A percentile compares a stretch with the other conserved stretches of the same genome.
These are phyloP conservation scores for Dugesia japonica DNA, from an alignment of 2,888 invertebrate genomes.

Conservation along the genomic window DNA sequence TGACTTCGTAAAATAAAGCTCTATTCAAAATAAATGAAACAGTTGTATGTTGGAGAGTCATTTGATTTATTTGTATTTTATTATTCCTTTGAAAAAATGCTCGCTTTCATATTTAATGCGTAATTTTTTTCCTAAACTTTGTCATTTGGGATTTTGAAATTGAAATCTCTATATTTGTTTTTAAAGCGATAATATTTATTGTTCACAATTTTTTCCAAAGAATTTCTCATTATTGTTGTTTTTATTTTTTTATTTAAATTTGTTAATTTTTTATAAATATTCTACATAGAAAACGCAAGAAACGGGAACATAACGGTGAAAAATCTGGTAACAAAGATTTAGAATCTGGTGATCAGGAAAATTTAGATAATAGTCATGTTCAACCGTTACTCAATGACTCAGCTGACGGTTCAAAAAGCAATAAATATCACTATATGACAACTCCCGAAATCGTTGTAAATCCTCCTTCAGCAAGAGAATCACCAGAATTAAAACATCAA, in stretches of 20 bases:
- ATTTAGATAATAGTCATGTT: neutral
- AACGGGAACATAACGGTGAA: neutral
- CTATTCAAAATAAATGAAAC: no score
- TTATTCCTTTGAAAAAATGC: no score
- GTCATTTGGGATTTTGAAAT: no score
- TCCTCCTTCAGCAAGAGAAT: slow-evolving; percentile 22
- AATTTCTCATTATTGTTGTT: no score
- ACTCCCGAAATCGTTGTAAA: slow-evolving; percentile 28
- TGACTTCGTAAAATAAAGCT: no score
- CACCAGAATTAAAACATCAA: slow-evolving; percentile 21
- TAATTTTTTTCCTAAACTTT: no score
- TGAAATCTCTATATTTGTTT: no score
- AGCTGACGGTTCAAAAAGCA: neutral
- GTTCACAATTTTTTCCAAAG: no score
- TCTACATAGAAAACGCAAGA: slow-evolving; percentile 9
- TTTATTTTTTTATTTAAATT: neutral
- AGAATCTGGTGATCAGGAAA: neutral
- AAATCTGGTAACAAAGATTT: neutral
- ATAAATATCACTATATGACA: neutral
- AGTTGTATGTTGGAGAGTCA: no score
- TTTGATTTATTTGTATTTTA: no score
- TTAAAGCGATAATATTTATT: no score
- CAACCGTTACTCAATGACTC: slow-evolving; percentile 2
- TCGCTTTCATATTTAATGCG: no score
- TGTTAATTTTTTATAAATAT: neutral